Evolutionary conservation across 2,113 vertebrate species (phyloP).

Genomic region (Amblyopsis rosae): DNA sequence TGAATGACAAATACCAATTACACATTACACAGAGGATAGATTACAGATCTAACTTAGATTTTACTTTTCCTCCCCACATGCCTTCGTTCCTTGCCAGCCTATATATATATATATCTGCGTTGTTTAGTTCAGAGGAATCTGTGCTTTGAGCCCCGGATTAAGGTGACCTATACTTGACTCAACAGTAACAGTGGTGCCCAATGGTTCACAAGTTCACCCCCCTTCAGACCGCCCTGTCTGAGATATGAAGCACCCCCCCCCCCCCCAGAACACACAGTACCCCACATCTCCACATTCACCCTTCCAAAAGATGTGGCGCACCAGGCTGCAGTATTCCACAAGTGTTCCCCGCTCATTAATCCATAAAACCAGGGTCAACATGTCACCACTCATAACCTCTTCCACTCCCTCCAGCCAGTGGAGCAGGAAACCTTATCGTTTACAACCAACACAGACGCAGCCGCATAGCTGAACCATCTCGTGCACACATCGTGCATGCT

Average conservation of each 20-base stretch:
- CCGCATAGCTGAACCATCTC: conserved; percentile 47
- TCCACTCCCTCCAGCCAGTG: conserved; percentile 42
- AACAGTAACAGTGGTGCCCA: conserved; percentile 44
- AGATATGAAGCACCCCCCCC: conserved; percentile 13
- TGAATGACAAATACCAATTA: too few species aligned
- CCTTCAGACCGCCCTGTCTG: conserved; percentile 46
- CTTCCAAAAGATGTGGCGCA: conserved; percentile 11
- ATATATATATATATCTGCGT: conserved; percentile 49
- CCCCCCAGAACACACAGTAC: not conserved
- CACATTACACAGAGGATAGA: not conserved
- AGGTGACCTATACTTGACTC: conserved; percentile 64
- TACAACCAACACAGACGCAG: conserved; percentile 54
- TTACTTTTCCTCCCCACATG: too few species aligned
- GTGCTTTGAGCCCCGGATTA: conserved; percentile 59
- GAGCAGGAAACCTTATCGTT: conserved; percentile 59
- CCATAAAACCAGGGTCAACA: conserved; percentile 58
- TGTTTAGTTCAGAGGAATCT: conserved; percentile 54
- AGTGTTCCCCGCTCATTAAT: conserved; percentile 61
- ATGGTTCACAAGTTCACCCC: conserved; percentile 58
- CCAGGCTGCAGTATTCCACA: not conserved
- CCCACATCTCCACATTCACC: conserved; percentile 14
- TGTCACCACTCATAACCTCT: conserved; percentile 55
- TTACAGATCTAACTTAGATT: not conserved
- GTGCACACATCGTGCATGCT: conserved; percentile 5
- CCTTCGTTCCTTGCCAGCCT: conserved; percentile 10